A percentile compares a stretch with the other conserved stretches of the same genome.
Evolutionary conservation across 2,797 vertebrate genomes (phyloP).

Genomic region (Limosa lapponica): DNA sequence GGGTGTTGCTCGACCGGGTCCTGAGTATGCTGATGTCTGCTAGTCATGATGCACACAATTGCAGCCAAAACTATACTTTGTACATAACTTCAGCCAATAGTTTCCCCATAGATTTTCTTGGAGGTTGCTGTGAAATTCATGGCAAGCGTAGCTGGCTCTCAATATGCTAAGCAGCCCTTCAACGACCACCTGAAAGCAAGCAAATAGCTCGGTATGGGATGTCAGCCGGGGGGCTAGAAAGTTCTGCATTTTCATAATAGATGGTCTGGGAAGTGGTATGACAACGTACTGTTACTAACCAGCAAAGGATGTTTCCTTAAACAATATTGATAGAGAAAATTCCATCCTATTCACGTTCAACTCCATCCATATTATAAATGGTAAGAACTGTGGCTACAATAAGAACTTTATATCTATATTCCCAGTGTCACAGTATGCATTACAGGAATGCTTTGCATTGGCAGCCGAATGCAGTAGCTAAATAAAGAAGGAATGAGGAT

Average conservation of each 20-base stretch:
- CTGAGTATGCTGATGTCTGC: not conserved
- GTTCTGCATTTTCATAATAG: not conserved
- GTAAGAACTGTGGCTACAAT: not conserved
- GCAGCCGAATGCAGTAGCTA: not conserved
- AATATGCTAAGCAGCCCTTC: not conserved
- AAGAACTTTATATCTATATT: not conserved
- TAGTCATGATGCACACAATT: not conserved
- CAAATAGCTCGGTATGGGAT: not conserved
- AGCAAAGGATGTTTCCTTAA: not conserved
- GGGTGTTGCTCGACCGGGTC: not conserved
- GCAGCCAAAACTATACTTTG: not conserved
- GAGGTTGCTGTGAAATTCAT: constrained; percentile 15
- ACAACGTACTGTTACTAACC: not conserved
- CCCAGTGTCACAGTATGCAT: not conserved
- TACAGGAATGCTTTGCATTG: not conserved
- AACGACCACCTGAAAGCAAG: constrained; percentile 41
- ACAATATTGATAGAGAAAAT: not conserved
- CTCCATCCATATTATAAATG: not conserved
- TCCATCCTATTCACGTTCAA: not conserved
- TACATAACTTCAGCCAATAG: not conserved
- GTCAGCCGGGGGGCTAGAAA: not conserved
- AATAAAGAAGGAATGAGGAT: not conserved
- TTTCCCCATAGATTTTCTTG: not conserved
- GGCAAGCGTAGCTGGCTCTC: not conserved
- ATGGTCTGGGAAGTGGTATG: not conserved